phyloP scores from a whole-genome alignment of 1,140 invertebrate genomes.

The Formica selysi region DNA sequence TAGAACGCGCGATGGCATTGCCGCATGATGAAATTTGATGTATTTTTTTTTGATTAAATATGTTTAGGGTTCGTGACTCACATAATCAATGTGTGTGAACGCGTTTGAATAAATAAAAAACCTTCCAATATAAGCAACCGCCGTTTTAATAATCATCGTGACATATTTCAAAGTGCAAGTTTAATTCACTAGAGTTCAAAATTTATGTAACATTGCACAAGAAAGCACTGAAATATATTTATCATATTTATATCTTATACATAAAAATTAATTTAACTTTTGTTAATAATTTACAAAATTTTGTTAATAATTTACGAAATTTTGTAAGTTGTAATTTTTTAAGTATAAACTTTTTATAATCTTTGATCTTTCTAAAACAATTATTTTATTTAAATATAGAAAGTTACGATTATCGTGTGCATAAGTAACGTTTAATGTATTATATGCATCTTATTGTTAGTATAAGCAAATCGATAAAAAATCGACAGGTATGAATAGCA shows the following conservation, averaged over 20 bases:
- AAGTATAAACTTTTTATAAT: too few relatives aligned
- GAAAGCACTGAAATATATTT: background rate
- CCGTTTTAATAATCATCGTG: constrained; percentile 3
- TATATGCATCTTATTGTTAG: background rate
- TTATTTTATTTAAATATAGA: background rate
- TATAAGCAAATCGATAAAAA: constrained; percentile 6
- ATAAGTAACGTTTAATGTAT: background rate
- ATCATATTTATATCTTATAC: background rate
- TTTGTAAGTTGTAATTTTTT: background rate
- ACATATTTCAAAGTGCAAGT: constrained; percentile 9
- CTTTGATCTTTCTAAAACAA: background rate
- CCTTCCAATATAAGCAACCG: background rate
- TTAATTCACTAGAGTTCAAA: background rate
- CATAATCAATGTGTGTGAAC: constrained; percentile 55
- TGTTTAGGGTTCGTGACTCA: constrained; percentile 65
- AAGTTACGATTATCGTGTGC: constrained; percentile 10
- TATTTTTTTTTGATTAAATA: constrained; percentile 66
- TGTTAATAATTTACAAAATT: background rate
- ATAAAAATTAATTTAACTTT: constrained; percentile 7
- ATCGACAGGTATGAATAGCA: background rate
- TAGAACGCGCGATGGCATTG: constrained; percentile 52
- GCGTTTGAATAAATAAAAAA: constrained; percentile 28
- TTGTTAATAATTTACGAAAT: background rate
- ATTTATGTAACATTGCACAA: background rate
- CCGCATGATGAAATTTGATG: constrained; percentile 67